Base-by-base conservation (phyloP, 2,113 vertebrate species). In the Tetrax tetrax region DNA sequence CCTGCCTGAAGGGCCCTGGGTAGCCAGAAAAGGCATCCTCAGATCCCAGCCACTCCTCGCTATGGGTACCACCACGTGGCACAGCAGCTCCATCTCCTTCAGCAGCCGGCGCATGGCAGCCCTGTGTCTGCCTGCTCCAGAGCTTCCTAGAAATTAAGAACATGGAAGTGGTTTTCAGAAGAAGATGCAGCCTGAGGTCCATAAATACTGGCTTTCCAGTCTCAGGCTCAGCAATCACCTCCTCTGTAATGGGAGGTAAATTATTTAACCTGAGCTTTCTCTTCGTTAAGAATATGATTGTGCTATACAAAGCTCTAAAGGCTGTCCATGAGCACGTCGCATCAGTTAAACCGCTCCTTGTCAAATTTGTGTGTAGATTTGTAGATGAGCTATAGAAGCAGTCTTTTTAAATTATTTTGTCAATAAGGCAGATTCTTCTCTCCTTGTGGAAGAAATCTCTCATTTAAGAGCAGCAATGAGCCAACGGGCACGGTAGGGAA, bases 91-190 rank as follows among this genome's bases (percentile, higher is more conserved):
- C 13, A 10, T 13, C 57, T 51, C 35, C 51, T 51, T 31, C 0
- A 1, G 21, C 0, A 1, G 6, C 2, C 0, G 1, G 7, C 9
- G 6, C 6, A 10, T 29, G 33, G 33, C 21, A 45, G 37, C 13
- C 41, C 20, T 28, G 14, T 1, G 1, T 27, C 54, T 23, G 9
- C 24, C 51, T 86, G 53, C 41, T 78, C 14, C 35, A 43, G 13
- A 20, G 25, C 27, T 70, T 33, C 41, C 68, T 25, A 68, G 20
- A 50, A 63, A 43, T 45, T 22, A 56, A 28, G 38, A 53, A 48
- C n/a, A 21, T 7, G 19, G 19, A 11, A 24, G 1, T 27, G 10
- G 9, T 63, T 81, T 86, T 33, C 35, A 35, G 50, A 31, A 76
- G 35, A n/a, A 48, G 17, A 23, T 65, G 50, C 21, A 38, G 33